Evolutionary conservation across 2,888 invertebrate species (phyloP).

Genomic region (Epistrophe grossulariae): DNA sequence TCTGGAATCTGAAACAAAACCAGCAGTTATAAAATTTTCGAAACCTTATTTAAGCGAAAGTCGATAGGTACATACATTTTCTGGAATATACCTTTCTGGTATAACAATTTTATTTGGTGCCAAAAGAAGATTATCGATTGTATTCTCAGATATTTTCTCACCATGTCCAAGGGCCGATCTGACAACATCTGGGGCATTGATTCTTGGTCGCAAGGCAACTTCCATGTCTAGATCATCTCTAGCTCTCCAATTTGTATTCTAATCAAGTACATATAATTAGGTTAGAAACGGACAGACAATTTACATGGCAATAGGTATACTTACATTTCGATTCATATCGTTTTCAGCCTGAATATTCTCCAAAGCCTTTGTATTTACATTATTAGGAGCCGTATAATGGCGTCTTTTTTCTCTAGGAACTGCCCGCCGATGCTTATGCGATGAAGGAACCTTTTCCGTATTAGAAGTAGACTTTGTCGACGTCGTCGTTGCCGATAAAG

Average conservation of each 20-base stretch:
- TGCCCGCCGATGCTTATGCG: slow-evolving; percentile 87
- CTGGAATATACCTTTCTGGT: slow-evolving; percentile 96
- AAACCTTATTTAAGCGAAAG: not conserved
- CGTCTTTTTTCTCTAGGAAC: slow-evolving; percentile 93
- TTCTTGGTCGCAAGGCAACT: slow-evolving; percentile 89
- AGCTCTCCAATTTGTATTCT: slow-evolving; percentile 87
- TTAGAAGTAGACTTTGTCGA: slow-evolving; percentile 78
- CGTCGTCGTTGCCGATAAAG: slow-evolving; percentile 27
- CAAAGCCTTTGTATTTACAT: slow-evolving; percentile 87
- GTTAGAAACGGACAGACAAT: not conserved
- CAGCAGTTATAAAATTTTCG: not conserved
- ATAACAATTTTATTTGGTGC: slow-evolving; percentile 96
- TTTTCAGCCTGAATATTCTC: slow-evolving; percentile 85
- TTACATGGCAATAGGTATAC: too few relatives aligned
- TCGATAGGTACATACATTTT: slow-evolving; percentile 87
- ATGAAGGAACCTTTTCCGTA: slow-evolving; percentile 84
- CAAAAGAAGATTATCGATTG: slow-evolving; percentile 93
- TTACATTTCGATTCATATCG: slow-evolving; percentile 84
- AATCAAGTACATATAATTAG: not conserved
- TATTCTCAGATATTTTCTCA: slow-evolving; percentile 86
- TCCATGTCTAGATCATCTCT: slow-evolving; percentile 95
- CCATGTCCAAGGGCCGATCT: slow-evolving; percentile 89
- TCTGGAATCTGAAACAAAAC: slow-evolving; percentile 87
- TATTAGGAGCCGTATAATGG: slow-evolving; percentile 94
- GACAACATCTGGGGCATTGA: slow-evolving; percentile 94